Percentiles rank a stretch among this genome's conserved stretches.
These are phyloP conservation scores for Rhabdomys dilectus DNA, from an alignment of 2,113 vertebrate species.

Conservation along the genomic window DNA sequence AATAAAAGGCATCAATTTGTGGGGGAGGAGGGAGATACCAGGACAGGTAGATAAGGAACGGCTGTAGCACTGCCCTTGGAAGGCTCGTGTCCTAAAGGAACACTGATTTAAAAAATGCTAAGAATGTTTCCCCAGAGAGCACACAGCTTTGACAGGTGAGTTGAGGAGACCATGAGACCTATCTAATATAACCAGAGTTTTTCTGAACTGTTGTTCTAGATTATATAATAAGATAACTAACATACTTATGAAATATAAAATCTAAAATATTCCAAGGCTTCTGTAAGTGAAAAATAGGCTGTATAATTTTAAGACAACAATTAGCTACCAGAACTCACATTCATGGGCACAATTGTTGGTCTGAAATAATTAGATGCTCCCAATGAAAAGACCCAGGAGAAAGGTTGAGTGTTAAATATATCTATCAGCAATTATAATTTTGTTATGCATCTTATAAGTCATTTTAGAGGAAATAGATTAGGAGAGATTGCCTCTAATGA, in stretches of 20 bases:
- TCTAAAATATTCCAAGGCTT: slow-evolving; percentile 15
- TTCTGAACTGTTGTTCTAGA: background rate
- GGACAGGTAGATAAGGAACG: background rate
- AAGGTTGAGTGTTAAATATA: background rate
- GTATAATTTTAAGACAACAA: background rate
- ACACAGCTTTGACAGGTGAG: background rate
- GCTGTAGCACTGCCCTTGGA: too few relatives aligned
- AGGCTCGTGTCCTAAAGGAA: background rate
- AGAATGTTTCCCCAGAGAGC: background rate
- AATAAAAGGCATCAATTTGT: slow-evolving; percentile 17
- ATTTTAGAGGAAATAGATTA: slow-evolving; percentile 32
- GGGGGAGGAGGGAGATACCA: background rate
- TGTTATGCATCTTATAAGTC: slow-evolving; percentile 32
- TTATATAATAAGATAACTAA: background rate
- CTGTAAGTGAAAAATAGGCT: background rate
- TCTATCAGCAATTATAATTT: slow-evolving; percentile 14
- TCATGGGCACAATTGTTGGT: slow-evolving; percentile 17
- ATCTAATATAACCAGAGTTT: background rate
- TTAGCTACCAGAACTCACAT: background rate
- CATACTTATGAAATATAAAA: background rate
- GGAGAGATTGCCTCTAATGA: background rate
- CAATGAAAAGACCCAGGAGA: background rate
- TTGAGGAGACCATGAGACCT: background rate
- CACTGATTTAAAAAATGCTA: background rate
- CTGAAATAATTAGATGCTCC: slow-evolving; percentile 46